phyloP scores from a whole-genome alignment of 2,888 invertebrate species.

The Sacculina carcini region DNA sequence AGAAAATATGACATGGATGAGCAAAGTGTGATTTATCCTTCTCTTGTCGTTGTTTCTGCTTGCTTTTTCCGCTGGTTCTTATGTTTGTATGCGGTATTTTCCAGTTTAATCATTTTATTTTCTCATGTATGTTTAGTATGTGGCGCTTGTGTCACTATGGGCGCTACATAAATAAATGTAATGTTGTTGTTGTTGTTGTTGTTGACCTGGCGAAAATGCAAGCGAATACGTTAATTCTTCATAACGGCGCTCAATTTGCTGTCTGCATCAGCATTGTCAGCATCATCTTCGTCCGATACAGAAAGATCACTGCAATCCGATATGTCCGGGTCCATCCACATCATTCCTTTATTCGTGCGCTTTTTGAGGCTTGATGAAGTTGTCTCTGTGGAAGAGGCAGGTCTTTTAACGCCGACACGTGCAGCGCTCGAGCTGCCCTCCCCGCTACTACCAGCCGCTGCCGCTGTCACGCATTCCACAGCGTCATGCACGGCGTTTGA shows the following conservation, averaged over 20 bases:
- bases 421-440: background rate
- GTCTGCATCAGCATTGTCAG: too few relatives aligned
- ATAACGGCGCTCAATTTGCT: too few relatives aligned
- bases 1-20: background rate
- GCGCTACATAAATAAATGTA: too few relatives aligned
- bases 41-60: too few relatives aligned
- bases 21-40: too few relatives aligned
- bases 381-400: background rate
- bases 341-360: background rate
- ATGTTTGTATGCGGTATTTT: too few relatives aligned
- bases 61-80: too few relatives aligned
- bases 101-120: too few relatives aligned
- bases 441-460: background rate
- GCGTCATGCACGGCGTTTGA: conserved; percentile 60
- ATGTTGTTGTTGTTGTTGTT: background rate
- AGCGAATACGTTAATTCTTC: too few relatives aligned
- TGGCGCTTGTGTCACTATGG: too few relatives aligned
- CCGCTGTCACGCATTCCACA: conserved; percentile 15
- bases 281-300: background rate
- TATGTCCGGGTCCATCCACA: background rate
- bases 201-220: background rate
- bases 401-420: background rate
- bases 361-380: background rate
- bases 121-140: background rate
- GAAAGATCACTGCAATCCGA: background rate